Evolutionary conservation across 2,113 vertebrate species (phyloP).

Genomic region (Apeltes quadracus): DNA sequence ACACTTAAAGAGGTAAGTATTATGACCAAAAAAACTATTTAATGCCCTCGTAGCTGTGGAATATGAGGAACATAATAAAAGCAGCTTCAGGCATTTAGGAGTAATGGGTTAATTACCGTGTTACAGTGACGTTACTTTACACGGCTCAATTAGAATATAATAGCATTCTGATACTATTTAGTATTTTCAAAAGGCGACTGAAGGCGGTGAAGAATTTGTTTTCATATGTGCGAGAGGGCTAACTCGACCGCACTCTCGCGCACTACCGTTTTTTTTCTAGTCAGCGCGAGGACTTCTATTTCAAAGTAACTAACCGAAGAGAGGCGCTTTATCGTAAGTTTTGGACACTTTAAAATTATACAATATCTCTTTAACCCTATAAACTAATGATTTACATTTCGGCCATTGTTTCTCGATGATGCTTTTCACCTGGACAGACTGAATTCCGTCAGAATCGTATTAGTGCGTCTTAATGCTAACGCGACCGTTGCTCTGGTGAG

Average conservation of each 20-base stretch:
- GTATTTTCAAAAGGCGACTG: neutral
- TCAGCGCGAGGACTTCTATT: neutral
- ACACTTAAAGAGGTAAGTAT: neutral
- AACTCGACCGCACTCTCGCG: too few relatives aligned
- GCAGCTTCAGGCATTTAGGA: neutral
- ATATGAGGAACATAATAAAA: neutral
- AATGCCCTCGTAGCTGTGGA: neutral
- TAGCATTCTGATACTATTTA: neutral
- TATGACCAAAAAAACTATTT: neutral
- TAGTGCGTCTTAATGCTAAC: neutral
- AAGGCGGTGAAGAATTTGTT: neutral
- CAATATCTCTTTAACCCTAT: fast-evolving
- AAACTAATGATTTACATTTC: too few relatives aligned
- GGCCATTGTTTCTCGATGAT: fast-evolving
- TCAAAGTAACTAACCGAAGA: neutral
- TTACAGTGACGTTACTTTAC: neutral
- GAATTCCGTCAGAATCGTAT: neutral
- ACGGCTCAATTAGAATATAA: neutral
- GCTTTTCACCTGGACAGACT: neutral
- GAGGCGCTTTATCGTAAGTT: neutral
- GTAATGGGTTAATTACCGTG: neutral
- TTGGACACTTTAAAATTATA: neutral
- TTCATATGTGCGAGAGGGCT: too few relatives aligned
- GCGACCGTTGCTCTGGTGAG: neutral
- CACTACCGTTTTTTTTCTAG: too few relatives aligned